Evolutionary conservation across 2,797 vertebrate species (phyloP).

Genomic region (Chaetophractus vellerosus): DNA sequence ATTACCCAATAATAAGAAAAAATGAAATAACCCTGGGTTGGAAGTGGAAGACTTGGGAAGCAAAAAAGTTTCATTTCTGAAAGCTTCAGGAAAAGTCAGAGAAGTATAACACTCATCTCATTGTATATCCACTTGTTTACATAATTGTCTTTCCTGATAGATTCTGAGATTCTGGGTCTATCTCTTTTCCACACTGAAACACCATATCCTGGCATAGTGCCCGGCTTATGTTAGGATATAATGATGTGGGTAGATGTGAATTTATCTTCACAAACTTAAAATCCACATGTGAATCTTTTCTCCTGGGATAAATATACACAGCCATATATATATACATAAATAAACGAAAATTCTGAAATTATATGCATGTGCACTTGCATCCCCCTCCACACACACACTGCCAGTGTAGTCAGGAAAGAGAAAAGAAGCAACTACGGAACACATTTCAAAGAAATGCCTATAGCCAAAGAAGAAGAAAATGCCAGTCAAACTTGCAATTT

Average conservation of each 20-base stretch:
- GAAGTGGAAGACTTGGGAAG: neutral
- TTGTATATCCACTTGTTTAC: neutral
- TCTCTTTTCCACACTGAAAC: neutral
- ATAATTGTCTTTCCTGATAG: neutral
- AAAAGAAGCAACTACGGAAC: neutral
- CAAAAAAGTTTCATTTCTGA: neutral
- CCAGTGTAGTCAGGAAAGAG: neutral
- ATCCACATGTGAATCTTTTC: neutral
- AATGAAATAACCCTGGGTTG: neutral
- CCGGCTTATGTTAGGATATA: neutral
- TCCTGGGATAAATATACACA: neutral
- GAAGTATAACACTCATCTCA: neutral
- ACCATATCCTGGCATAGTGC: neutral
- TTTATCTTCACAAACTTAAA: conserved; percentile 19
- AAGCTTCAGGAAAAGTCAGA: neutral
- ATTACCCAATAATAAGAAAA: neutral
- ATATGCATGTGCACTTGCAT: neutral
- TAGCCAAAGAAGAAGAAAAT: neutral
- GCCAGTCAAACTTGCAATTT: neutral
- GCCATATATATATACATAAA: neutral
- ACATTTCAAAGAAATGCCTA: neutral
- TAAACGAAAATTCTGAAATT: conserved; percentile 6
- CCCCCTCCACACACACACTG: neutral
- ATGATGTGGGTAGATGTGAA: neutral
- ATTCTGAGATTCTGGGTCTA: neutral